Percentiles rank a stretch among this genome's conserved stretches.
Evolutionary conservation across 1,140 invertebrate species (phyloP).

Genomic region (Amyelois transitella): DNA sequence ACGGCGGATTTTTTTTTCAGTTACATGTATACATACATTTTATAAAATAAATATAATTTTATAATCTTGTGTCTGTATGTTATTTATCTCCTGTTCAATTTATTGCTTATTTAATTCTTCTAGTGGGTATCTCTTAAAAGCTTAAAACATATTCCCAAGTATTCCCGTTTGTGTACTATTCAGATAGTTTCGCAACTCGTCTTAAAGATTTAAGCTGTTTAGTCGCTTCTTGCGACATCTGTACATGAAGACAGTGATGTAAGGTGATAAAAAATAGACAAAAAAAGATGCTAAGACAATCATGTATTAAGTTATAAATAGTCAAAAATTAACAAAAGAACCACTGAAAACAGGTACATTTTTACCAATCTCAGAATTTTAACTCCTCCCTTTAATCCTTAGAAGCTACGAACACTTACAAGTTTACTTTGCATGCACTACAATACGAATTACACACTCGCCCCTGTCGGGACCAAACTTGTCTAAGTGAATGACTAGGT

Average conservation of each 20-base stretch:
- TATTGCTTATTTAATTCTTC: too few relatives aligned
- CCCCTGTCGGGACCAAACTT: conserved; percentile 38
- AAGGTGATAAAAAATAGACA: conserved; percentile 35
- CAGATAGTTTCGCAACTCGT: too few relatives aligned
- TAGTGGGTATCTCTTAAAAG: not conserved
- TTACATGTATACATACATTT: conserved; percentile 70
- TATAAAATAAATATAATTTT: conserved; percentile 68
- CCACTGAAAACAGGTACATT: conserved; percentile 71
- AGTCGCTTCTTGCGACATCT: too few relatives aligned
- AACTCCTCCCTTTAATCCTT: conserved; percentile 61
- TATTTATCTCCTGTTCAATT: not conserved
- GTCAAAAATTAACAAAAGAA: conserved; percentile 73
- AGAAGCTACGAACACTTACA: conserved; percentile 69
- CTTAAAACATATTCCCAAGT: too few relatives aligned
- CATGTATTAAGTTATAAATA: conserved; percentile 73
- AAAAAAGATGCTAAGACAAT: conserved; percentile 67
- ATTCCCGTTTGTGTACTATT: too few relatives aligned
- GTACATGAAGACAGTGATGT: too few relatives aligned
- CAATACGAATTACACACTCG: conserved; percentile 52
- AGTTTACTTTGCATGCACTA: conserved; percentile 66
- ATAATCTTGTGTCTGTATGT: conserved; percentile 19
- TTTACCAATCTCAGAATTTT: conserved; percentile 69
- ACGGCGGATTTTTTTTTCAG: conserved; percentile 42
- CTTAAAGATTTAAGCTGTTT: too few relatives aligned
- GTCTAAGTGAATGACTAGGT: conserved; percentile 70